phyloP scores from a whole-genome alignment of 2,113 vertebrate genomes.

The Clinocottus analis region DNA sequence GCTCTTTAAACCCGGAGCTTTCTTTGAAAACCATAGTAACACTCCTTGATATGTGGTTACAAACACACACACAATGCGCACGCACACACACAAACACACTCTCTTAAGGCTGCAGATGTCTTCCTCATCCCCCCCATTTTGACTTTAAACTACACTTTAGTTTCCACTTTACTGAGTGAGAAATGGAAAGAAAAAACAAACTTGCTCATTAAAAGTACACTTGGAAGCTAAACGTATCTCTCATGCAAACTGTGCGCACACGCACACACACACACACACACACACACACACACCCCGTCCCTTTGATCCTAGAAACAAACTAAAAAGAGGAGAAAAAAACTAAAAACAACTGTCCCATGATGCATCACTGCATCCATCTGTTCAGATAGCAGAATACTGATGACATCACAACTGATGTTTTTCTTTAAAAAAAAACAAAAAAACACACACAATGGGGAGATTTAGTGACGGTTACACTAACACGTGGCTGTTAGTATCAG shows the following conservation, averaged over 20 bases:
- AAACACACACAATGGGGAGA: background rate
- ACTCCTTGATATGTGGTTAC: conserved; percentile 29
- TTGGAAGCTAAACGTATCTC: conserved; percentile 56
- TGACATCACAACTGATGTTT: conserved; percentile 47
- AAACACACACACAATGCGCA: background rate
- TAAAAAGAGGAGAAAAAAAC: background rate
- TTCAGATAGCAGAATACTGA: conserved; percentile 61
- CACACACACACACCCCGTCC: conserved; percentile 47
- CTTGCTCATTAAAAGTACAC: conserved; percentile 54
- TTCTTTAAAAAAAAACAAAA: conserved; percentile 7
- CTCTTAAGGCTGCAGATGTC: conserved; percentile 51
- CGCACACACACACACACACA: conserved; percentile 4
- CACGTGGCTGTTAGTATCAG: conserved; percentile 55
- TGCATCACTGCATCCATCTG: conserved; percentile 32
- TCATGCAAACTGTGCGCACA: conserved; percentile 15
- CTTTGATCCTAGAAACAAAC: conserved; percentile 71
- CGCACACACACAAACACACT: background rate
- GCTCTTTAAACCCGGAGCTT: conserved; percentile 34
- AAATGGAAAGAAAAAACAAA: background rate
- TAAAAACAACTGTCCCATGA: conserved; percentile 23
- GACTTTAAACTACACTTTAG: conserved; percentile 16
- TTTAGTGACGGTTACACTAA: conserved; percentile 26
- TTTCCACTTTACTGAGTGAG: conserved; percentile 1
- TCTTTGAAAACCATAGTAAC: conserved; percentile 17
- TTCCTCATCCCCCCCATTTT: conserved; percentile 15